These are phyloP conservation scores for Hassar affinis DNA, from an alignment of 2,113 vertebrate species.

Conservation along the genomic window DNA sequence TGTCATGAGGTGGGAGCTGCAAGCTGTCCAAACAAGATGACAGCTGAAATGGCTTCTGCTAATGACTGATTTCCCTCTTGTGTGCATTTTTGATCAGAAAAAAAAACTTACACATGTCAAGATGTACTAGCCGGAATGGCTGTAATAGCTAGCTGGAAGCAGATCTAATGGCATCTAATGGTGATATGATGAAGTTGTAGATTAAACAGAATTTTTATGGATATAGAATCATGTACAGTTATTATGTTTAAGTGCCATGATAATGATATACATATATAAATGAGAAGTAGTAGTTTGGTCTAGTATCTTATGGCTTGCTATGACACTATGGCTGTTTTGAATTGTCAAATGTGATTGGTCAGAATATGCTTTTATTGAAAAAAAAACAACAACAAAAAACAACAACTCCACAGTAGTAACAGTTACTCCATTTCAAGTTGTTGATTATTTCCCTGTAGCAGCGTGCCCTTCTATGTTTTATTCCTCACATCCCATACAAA, in stretches of 20 bases:
- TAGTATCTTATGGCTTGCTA: background rate
- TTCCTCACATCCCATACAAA: background rate
- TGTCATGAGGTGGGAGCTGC: slow-evolving; percentile 59
- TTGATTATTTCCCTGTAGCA: background rate
- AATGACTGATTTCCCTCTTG: slow-evolving; percentile 66
- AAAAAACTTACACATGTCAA: slow-evolving; percentile 51
- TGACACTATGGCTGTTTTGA: background rate
- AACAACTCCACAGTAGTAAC: too few relatives aligned
- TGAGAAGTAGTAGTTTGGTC: background rate
- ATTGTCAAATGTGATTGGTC: background rate
- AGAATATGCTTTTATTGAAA: background rate
- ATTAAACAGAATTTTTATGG: background rate
- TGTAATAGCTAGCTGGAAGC: slow-evolving; percentile 56
- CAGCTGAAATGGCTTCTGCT: slow-evolving; percentile 62
- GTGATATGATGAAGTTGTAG: background rate
- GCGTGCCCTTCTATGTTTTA: background rate
- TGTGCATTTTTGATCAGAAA: slow-evolving; percentile 66
- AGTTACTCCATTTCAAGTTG: background rate
- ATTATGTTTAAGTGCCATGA: background rate
- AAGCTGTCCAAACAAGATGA: slow-evolving; percentile 67
- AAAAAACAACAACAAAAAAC: too few relatives aligned
- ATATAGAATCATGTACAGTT: background rate
- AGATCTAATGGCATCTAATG: slow-evolving; percentile 43
- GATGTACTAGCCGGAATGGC: slow-evolving; percentile 58
- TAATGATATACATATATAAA: background rate